Base-by-base conservation (phyloP, 2,113 vertebrate genomes). In the Phylloscopus whistleri region DNA sequence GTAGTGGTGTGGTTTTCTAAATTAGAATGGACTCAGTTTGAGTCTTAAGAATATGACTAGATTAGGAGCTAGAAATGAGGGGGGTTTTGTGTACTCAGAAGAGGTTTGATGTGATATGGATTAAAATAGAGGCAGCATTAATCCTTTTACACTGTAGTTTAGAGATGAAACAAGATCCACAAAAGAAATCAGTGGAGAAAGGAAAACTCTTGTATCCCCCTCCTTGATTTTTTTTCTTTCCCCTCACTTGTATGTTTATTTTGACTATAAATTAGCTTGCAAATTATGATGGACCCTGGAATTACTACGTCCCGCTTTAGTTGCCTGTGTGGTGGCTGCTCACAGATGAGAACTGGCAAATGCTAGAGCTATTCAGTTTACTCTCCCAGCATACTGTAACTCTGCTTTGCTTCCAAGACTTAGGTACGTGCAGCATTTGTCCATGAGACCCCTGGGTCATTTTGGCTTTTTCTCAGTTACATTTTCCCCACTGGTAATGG, bases 381-480 rank as follows among this genome's bases (percentile, higher is more conserved):
- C 82, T 95, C 58, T 81, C 62, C 44, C 49, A 33, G 44, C 53
- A 41, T 18, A 28, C 41, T 46, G 49, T 59, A 53, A 75, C 44
- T 86, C 26, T 75, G 44, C 83, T 78, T 77, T 85, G 23, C 56
- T 84, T 95, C 84, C 87, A 69, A 62, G 63, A 66, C 21, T 56
- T 53, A 60, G 62, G 37, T 89, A 76, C 2, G 8, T 87, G 84
- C 78, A 89, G 4, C 66, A 7, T 87, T 87, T 78, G 64, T 78
- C 92, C 41, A 3, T 37, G 43, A 84, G 76, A 78, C 44, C 56
- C 2, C 6, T 64, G 86, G 64, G 80, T 66, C 9, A 3, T 52
- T 91, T 60, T 46, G 75, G 23, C 69, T 82, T 93, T 88, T 94
- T 78, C 72, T 95, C 90, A 46, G 83, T 93, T 94, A 87, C 52